phyloP scores from a whole-genome alignment of 2,113 vertebrate species.

The Bubo scandiacus region DNA sequence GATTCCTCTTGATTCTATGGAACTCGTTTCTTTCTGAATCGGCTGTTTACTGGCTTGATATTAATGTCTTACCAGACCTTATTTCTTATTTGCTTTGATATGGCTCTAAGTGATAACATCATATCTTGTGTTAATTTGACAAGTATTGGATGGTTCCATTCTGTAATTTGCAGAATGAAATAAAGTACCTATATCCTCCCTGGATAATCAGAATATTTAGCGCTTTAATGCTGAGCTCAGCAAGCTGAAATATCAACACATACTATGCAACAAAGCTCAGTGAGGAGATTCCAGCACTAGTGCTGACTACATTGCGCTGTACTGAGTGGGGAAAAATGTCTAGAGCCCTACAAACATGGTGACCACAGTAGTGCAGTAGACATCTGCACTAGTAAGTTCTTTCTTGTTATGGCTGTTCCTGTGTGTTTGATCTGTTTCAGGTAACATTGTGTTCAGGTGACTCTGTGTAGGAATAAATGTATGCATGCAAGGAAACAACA shows the following conservation, averaged over 20 bases:
- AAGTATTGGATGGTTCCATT: background rate
- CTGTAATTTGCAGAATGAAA: background rate
- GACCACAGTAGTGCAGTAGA: no score
- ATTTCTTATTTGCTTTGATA: background rate
- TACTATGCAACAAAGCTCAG: background rate
- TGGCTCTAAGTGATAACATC: background rate
- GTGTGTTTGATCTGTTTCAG: background rate
- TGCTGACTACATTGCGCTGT: fast-evolving
- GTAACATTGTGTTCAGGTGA: background rate
- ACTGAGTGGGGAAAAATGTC: fast-evolving
- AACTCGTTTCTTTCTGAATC: background rate
- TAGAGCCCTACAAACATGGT: background rate
- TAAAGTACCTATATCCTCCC: background rate
- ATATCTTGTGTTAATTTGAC: background rate
- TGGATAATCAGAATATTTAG: background rate
- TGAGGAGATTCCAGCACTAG: background rate
- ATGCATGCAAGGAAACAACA: background rate
- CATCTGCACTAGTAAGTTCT: background rate
- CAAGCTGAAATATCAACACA: background rate
- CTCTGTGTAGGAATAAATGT: background rate
- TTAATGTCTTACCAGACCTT: background rate
- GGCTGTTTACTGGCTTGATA: background rate
- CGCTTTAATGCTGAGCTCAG: background rate
- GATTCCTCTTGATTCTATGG: background rate
- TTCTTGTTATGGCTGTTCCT: background rate